These are phyloP conservation scores for Salvelinus namaycush DNA, from an alignment of 2,113 vertebrate species.

Conservation along the genomic window DNA sequence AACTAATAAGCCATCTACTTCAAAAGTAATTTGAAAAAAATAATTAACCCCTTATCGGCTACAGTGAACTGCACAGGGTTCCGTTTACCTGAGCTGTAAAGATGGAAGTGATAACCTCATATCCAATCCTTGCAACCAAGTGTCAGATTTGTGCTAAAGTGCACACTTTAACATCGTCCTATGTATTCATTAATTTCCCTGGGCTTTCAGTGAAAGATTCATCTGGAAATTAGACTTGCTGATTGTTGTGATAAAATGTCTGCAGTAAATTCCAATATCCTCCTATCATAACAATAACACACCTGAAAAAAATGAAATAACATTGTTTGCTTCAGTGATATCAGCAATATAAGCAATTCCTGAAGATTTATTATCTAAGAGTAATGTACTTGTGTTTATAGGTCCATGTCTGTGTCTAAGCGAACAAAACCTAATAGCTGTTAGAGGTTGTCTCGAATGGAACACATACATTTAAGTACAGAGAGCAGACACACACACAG, in stretches of 20 bases:
- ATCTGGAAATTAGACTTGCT: slow-evolving; percentile 51
- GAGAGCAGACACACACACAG: slow-evolving; percentile 50
- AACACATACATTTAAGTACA: slow-evolving; percentile 55
- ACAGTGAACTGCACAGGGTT: slow-evolving; percentile 39
- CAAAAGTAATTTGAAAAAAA: slow-evolving; percentile 13
- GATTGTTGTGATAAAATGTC: slow-evolving; percentile 22
- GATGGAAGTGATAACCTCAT: slow-evolving; percentile 25
- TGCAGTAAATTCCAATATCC: slow-evolving; percentile 59
- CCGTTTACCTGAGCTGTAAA: slow-evolving; percentile 19
- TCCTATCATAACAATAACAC: slow-evolving; percentile 66
- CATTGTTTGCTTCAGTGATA: slow-evolving; percentile 53
- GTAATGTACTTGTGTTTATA: slow-evolving; percentile 60
- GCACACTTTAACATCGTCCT: neutral
- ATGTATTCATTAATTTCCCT: slow-evolving; percentile 4
- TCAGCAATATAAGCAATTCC: slow-evolving; percentile 45
- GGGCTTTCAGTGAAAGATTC: slow-evolving; percentile 15
- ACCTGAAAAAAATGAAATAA: slow-evolving; percentile 48
- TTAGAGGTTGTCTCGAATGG: slow-evolving; percentile 50
- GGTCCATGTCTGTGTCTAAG: slow-evolving; percentile 47
- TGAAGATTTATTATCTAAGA: slow-evolving; percentile 32
- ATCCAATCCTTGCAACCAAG: neutral
- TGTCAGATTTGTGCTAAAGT: neutral
- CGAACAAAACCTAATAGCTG: slow-evolving; percentile 60
- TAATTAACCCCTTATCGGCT: slow-evolving; percentile 7
- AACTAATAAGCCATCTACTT: slow-evolving; percentile 46